These are phyloP conservation scores for Plutella xylostella DNA, from an alignment of 2,888 invertebrate genomes.

Conservation along the genomic window DNA sequence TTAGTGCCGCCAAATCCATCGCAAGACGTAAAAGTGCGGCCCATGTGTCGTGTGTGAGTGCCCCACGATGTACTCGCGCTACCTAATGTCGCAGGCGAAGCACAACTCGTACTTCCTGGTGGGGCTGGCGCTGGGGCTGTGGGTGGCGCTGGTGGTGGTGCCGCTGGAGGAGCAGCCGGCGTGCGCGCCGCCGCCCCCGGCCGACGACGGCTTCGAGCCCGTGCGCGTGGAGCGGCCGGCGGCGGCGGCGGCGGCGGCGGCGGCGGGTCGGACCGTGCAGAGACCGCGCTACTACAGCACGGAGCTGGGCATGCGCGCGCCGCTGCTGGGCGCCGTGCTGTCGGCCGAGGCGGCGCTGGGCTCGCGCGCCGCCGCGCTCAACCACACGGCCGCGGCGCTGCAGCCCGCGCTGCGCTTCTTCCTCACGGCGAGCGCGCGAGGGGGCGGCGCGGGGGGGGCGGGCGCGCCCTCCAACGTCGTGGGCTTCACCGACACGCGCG, in stretches of 20 bases:
- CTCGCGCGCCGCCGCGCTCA: slow-evolving; percentile 86
- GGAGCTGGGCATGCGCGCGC: slow-evolving; percentile 92
- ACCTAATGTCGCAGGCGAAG: slow-evolving; percentile 58
- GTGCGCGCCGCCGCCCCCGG: slow-evolving; percentile 18
- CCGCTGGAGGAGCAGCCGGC: slow-evolving; percentile 48
- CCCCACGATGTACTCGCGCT: slow-evolving; percentile 47
- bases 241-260: slow-evolving; percentile 22
- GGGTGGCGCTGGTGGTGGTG: slow-evolving; percentile 61
- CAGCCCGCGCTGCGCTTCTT: slow-evolving; percentile 89
- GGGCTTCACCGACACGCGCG: slow-evolving; percentile 85
- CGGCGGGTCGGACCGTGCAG: slow-evolving; percentile 64
- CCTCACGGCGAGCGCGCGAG: slow-evolving; percentile 69
- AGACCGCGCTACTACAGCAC: slow-evolving; percentile 95
- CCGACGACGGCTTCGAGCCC: slow-evolving; percentile 50
- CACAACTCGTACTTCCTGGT: slow-evolving; percentile 70
- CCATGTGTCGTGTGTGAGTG: not conserved
- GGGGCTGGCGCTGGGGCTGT: slow-evolving; percentile 67
- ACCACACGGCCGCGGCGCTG: slow-evolving; percentile 86
- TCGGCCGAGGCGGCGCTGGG: slow-evolving; percentile 80
- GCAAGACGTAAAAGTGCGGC: no score
- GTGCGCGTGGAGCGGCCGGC: slow-evolving; percentile 36
- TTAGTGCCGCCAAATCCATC: no score
- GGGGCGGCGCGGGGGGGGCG: slow-evolving; percentile 29
- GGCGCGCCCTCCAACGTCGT: slow-evolving; percentile 77
- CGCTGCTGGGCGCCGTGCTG: slow-evolving; percentile 88